Evolutionary conservation across 2,888 invertebrate species (phyloP), one percentile per base, ranked within the genome.

Genomic region (Megastigmus dorsalis): DNA sequence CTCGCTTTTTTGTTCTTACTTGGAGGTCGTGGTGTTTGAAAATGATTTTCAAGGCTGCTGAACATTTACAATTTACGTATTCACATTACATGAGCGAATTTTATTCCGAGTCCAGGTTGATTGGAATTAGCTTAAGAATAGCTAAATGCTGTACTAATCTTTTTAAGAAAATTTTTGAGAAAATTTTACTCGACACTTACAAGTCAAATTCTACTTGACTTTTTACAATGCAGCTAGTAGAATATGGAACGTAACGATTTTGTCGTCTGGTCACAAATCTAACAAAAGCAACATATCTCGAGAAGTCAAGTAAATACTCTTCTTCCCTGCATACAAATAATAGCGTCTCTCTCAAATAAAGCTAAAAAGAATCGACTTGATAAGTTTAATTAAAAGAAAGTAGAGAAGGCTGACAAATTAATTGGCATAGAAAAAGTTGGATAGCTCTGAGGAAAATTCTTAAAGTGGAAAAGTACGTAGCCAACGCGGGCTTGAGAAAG

Each of bases 321-420:
- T 10, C 13, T 50, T 10, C 13, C n/a, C 28, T 38, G 3, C 15
- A n/a, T n/a, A 59, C 36, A 73, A 72, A 60, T 52, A 60, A 73
- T 55, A 28, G 26, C n/a, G 33, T 6, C 36, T 9, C 36, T 9
- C n/a, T 33, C 15, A 28, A 36, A 23, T n/a, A 45, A 28, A 62
- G 28, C 13, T 45, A 67, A 62, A 74, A 68, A 68, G 63, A 74
- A 63, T 74, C 55, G 74, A 45, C 33, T 60, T 30, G 36, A 72
- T 75, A 75, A 75, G 68, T 72, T 75, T 72, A 75, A 75, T 75
- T 75, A 72, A 68, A 72, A 72, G 63, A 72, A 63, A 72, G 67
- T 59, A 48, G 50, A 23, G 50, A 36, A 43, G 48, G 23, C 67
- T 59, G 71, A 62, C 57, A 72, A 68, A 72, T 72, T 72, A 75